A percentile compares a stretch with the other conserved stretches of the same genome.
These are phyloP conservation scores for Boloria euphrosyne DNA, from an alignment of 2,888 invertebrate species.

Conservation along the genomic window DNA sequence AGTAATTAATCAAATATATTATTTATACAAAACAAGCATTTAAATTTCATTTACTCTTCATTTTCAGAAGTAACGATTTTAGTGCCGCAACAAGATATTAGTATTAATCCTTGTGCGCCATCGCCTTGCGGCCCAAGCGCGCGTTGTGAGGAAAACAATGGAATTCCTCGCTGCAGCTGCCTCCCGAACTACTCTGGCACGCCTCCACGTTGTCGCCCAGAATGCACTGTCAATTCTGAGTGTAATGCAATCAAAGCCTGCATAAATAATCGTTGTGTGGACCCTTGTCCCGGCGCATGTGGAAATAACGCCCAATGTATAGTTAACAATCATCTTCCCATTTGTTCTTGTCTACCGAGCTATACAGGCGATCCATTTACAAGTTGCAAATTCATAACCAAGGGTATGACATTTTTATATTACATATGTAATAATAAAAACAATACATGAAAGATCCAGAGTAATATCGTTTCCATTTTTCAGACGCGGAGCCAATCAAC, in stretches of 20 bases:
- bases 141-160: slow-evolving; percentile 85
- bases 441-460: no score
- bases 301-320: slow-evolving; percentile 88
- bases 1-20: background rate
- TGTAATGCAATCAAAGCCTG: slow-evolving; percentile 87
- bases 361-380: slow-evolving; percentile 89
- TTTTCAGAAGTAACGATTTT: slow-evolving; percentile 60
- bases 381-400: slow-evolving; percentile 61
- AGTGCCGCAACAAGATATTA: slow-evolving; percentile 54
- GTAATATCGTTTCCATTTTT: slow-evolving; percentile 33
- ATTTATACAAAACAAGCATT: background rate
- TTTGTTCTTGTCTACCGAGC: slow-evolving; percentile 85
- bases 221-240: slow-evolving; percentile 87
- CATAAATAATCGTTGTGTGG: slow-evolving; percentile 86
- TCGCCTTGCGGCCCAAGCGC: slow-evolving; percentile 92
- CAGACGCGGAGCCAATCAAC: slow-evolving; percentile 71
- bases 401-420: slow-evolving; percentile 51
- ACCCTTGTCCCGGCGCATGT: slow-evolving; percentile 91
- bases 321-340: slow-evolving; percentile 87
- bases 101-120: slow-evolving; percentile 85
- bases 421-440: background rate
- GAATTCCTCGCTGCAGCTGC: slow-evolving; percentile 87
- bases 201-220: slow-evolving; percentile 89
- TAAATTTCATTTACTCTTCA: slow-evolving; percentile 4
- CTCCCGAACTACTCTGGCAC: slow-evolving; percentile 87